Evolutionary conservation across 2,888 invertebrate species (phyloP).

Genomic region (Mesoligia furuncula): DNA sequence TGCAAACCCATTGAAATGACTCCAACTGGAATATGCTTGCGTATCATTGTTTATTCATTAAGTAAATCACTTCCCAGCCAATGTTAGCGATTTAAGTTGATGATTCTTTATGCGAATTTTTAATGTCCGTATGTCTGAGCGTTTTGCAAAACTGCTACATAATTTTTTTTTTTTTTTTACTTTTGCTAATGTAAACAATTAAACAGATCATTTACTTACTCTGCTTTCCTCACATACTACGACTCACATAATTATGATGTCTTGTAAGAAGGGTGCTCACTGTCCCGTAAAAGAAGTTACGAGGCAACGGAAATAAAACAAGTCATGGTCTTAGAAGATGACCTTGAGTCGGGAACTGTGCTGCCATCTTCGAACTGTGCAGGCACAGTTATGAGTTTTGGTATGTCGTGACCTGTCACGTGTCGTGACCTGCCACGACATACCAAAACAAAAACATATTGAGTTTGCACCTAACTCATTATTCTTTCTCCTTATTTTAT

Average conservation of each 20-base stretch:
- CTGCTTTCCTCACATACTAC: not conserved
- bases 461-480: slow-evolving; percentile 2
- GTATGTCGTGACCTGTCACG: too few relatives aligned
- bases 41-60: slow-evolving; percentile 45
- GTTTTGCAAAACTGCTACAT: not conserved
- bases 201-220: too few relatives aligned
- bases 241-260: not conserved
- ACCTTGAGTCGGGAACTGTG: not conserved
- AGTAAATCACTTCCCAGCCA: slow-evolving; percentile 33
- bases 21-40: slow-evolving; percentile 53
- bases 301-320: not conserved
- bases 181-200: not conserved
- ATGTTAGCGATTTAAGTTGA: slow-evolving; percentile 33
- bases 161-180: too few relatives aligned
- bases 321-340: slow-evolving; percentile 2
- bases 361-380: not conserved
- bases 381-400: too few relatives aligned
- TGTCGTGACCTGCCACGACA: too few relatives aligned
- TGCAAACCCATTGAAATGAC: slow-evolving; percentile 44
- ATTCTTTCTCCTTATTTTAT: not conserved
- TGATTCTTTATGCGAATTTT: slow-evolving; percentile 5
- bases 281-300: slow-evolving; percentile 23
- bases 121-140: not conserved
- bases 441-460: not conserved
- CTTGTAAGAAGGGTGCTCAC: slow-evolving; percentile 1